Conservation (phyloP, 2,888 invertebrate genomes). For the Hemistola chrysoprasaria region DNA sequence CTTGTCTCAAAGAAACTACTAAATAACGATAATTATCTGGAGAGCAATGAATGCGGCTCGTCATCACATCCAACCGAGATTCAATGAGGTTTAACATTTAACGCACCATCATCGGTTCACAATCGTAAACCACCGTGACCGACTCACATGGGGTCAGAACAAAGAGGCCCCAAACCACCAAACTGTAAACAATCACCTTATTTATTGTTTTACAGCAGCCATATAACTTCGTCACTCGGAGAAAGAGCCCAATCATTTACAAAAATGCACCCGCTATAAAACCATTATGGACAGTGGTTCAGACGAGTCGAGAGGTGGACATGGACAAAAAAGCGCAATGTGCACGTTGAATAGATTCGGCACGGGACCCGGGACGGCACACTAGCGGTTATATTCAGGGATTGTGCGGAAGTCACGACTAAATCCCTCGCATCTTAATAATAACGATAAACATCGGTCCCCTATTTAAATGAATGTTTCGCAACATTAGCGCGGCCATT, state of each 20-base stretch:
- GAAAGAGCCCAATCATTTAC: conserved; percentile 61
- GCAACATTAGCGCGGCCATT: conserved; percentile 70
- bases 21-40: conserved; percentile 44
- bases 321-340: conserved; percentile 49
- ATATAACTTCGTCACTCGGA: conserved; percentile 66
- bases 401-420: conserved; percentile 67
- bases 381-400: conserved; percentile 45
- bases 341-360: conserved; percentile 58
- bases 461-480: conserved; percentile 71
- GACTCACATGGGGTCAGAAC: conserved; percentile 63
- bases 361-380: conserved; percentile 42
- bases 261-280: conserved; percentile 75
- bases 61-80: conserved; percentile 51
- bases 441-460: conserved; percentile 73
- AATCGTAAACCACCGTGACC: conserved; percentile 49
- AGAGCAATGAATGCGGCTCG: conserved; percentile 41
- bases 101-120: conserved; percentile 63
- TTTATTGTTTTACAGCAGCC: conserved; percentile 78
- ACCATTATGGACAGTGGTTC: conserved; percentile 66
- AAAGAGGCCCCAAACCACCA: conserved; percentile 49
- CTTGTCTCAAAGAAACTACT: conserved; percentile 48
- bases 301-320: conserved; percentile 23
- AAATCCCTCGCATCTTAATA: conserved; percentile 74
- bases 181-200: conserved; percentile 69
- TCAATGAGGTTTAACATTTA: conserved; percentile 45